Conservation (phyloP, 2,888 invertebrate genomes). For the Prosapia bicincta region DNA sequence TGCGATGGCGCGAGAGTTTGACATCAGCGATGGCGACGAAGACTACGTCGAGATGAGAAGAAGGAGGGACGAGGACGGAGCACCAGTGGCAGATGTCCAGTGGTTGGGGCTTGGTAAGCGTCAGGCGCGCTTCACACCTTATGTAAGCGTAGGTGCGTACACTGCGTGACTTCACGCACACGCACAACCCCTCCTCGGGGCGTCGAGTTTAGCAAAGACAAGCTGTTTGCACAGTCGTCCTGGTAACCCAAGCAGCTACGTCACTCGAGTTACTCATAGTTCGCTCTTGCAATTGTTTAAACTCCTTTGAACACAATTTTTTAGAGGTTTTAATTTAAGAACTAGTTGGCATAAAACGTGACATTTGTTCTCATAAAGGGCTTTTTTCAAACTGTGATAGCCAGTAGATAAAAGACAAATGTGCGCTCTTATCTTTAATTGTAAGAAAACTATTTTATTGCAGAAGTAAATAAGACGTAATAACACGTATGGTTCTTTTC, state of each 20-base stretch:
- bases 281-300: background rate
- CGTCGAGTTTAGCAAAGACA: background rate
- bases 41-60: conserved; percentile 8
- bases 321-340: too few relatives aligned
- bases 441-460: too few relatives aligned
- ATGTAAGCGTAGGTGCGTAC: conserved; percentile 42
- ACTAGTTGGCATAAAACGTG: too few relatives aligned
- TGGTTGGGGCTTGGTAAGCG: conserved; percentile 39
- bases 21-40: conserved; percentile 14
- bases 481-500: too few relatives aligned
- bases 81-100: conserved; percentile 39
- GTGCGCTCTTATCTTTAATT: too few relatives aligned
- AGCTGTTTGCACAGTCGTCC: background rate
- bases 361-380: too few relatives aligned
- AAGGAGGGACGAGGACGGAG: conserved; percentile 10
- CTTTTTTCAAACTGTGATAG: too few relatives aligned
- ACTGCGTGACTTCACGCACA: conserved; percentile 17
- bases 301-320: background rate
- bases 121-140: conserved; percentile 40
- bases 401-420: too few relatives aligned
- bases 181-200: conserved; percentile 8
- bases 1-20: conserved; percentile 9
- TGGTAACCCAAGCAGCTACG: background rate
- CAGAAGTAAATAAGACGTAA: too few relatives aligned
- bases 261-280: background rate